Percentiles rank a stretch among this genome's conserved stretches.
Conservation (phyloP, 2,888 invertebrate genomes). For the Thera obeliscata region DNA sequence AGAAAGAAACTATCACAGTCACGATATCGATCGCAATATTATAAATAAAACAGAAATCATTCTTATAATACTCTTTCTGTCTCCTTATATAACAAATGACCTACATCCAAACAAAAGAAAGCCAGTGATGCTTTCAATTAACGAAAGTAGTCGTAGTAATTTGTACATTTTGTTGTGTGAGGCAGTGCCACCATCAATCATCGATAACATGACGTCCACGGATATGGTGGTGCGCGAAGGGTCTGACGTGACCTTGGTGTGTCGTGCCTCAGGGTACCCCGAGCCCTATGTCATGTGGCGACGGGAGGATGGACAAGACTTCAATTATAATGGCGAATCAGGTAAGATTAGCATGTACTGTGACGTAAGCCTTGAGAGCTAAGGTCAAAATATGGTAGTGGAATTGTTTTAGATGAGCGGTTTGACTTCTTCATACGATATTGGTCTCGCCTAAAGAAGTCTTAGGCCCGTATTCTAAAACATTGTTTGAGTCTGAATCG, state of each 20-base stretch:
- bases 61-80: background rate
- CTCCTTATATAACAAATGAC: background rate
- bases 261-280: constrained; percentile 94
- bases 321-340: constrained; percentile 93
- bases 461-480: no score
- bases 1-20: no score
- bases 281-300: constrained; percentile 97
- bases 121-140: constrained; percentile 20
- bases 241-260: constrained; percentile 93
- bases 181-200: constrained; percentile 95
- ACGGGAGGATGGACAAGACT: constrained; percentile 94
- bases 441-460: no score
- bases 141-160: constrained; percentile 28
- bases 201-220: constrained; percentile 94
- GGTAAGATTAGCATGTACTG: constrained; percentile 79
- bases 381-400: no score
- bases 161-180: constrained; percentile 42
- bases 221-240: constrained; percentile 96
- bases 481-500: no score
- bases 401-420: no score
- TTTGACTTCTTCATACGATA: no score
- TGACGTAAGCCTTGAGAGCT: background rate
- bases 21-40: no score
- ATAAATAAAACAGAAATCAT: background rate
- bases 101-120: background rate